Evolutionary conservation across 2,797 vertebrate genomes (phyloP), one percentile per base, ranked within the genome.

Genomic region (Pteronotus mesoamericanus): DNA sequence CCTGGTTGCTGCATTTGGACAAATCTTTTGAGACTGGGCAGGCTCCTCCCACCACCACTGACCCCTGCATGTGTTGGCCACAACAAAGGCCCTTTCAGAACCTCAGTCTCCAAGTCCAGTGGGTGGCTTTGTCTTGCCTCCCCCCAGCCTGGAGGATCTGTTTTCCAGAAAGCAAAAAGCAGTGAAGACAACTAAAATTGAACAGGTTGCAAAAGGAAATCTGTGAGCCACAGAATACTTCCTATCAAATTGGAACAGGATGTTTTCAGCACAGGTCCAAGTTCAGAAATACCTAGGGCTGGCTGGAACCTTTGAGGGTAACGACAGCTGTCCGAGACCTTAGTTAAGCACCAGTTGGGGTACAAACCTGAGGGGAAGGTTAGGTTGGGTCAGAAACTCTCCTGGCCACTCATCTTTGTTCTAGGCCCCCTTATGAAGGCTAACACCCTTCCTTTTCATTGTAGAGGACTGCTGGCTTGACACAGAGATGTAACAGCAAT

Each of bases 1-100:
- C 82, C 61, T 61, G 64, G 42, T 39, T 51, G 61, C 39, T 64
- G n/a, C 48, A 37, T 53, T 53, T 82, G 48, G 61, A 55, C 26
- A 87, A 55, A 66, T 68, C 77, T 93, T n/a, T 75, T 22, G 42
- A 85, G 69, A 46, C 86, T 44, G 46, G 26, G 46, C 32, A 80
- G 88, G 90, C 78, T 68, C 66, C 64, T 46, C 95, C 90, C 46
- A 61, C 57, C 29, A 1, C n/a, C 51, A 48, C 7, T 66, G 77
- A 89, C 53, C 46, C 77, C 46, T 18, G 53, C 75, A 42, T 8
- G 90, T 55, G 39, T 55, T 46, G 53, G 64, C 55, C 89, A 24
- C 75, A 87, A 97, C 79, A 96, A 95, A 95, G 59, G 66, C 86
- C 94, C 95, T 96, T 95, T 86, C 85, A 95, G 90, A 96, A 90